Conservation (phyloP, 1,140 invertebrate species). For the Akabosia matsudoensis region DNA sequence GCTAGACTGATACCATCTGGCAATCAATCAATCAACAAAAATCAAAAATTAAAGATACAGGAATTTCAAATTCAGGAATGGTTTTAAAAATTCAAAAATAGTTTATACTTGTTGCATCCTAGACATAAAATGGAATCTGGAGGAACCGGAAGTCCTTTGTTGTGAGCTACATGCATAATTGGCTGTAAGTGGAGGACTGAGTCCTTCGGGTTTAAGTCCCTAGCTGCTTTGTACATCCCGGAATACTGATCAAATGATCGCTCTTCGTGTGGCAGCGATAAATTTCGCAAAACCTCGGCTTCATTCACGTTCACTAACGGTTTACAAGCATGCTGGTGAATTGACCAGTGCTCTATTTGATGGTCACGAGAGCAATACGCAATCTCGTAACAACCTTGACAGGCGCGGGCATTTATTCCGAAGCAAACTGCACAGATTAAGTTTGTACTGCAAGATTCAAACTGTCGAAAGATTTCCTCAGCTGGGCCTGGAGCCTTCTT, state of each 20-base stretch:
- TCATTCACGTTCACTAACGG: not conserved
- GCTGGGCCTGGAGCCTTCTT: not conserved
- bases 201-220: conserved; percentile 3
- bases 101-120: not conserved
- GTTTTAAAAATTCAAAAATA: not conserved
- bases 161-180: conserved; percentile 10
- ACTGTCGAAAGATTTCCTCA: not conserved
- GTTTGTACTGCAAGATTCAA: not conserved
- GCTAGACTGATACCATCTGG: conserved; percentile 8
- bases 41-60: too few species aligned
- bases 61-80: too few species aligned
- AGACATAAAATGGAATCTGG: conserved; percentile 15
- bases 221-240: conserved; percentile 15
- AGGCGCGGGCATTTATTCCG: not conserved
- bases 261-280: not conserved
- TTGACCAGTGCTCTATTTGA: not conserved
- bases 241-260: not conserved
- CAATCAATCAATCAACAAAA: too few species aligned
- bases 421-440: not conserved
- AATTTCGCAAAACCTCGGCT: not conserved
- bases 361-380: conserved; percentile 1
- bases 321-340: not conserved
- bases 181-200: not conserved
- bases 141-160: not conserved
- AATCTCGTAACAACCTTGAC: not conserved